Base-by-base conservation (phyloP, 2,888 invertebrate species). In the Agapetus fuscipes region DNA sequence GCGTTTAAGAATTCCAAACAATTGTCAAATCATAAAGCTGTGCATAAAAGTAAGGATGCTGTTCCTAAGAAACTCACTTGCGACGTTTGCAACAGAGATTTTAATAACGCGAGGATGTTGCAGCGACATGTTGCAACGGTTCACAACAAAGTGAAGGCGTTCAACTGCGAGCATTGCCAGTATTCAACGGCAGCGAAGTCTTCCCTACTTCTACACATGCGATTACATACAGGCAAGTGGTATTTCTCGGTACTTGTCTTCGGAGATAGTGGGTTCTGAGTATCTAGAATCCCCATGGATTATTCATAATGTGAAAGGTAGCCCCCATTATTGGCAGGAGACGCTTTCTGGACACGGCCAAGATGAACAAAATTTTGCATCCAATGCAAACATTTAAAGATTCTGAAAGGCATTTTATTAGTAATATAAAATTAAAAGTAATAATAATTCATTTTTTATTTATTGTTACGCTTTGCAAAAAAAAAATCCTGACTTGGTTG, bases 1-100 rank as follows among this genome's bases (percentile, higher is more conserved):
- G 71, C 69, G 0, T 90, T 89, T 59, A 88, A 88, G 58, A 88
- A 83, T 51, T 68, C 72, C 5, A 83, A 81, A 56, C 88, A 89
- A 55, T 61, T 88, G 37, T 72, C 81, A 27, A 87, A 86, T 54
- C 90, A 90, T 59, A 76, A 77, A 42, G 59, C 74, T 6, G 69
- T 71, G 14, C 82, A 82, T 57, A 74, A 74, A 25, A 55, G 57
- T 1, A 56, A 56, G 25, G 47, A 49, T 6, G 51, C 5, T 9
- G 20, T 9, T 9, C 5, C 57, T 2, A 47, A 53, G 0, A 54
- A 57, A 37, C 50, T 45, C 36, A 52, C 55, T 15, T 84, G 83
- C 53, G 63, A 72, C 1, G 60, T 75, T 11, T 83, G 83, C 56
- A 64, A 69, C 13, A 62, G 74, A 14, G 61, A 62, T 41, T 79